Conservation (phyloP, 2,888 invertebrate genomes). For the Drosophila subquinaria region DNA sequence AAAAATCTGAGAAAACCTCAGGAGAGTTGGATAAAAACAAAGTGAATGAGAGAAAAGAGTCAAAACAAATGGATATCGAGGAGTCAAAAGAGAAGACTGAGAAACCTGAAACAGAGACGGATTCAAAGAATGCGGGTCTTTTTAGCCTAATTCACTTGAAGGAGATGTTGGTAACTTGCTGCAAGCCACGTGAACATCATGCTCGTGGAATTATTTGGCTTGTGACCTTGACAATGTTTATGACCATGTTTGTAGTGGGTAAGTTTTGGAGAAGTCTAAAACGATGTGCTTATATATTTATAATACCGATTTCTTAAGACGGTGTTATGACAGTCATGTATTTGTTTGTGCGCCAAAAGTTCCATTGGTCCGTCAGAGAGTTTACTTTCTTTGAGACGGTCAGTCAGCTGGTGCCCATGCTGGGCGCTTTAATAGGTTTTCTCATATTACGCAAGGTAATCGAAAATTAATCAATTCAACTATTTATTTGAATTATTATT, state of each 20-base stretch:
- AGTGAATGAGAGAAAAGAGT: not conserved
- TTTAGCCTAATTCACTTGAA: constrained; percentile 74
- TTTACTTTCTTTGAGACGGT: constrained; percentile 88
- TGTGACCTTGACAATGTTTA: constrained; percentile 79
- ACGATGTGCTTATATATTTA: not conserved
- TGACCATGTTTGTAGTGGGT: constrained; percentile 82
- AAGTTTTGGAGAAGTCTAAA: constrained; percentile 12
- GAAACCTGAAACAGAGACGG: not conserved
- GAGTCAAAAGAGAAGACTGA: constrained; percentile 3
- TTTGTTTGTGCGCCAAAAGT: constrained; percentile 88
- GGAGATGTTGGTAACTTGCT: constrained; percentile 83
- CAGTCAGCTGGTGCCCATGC: constrained; percentile 86
- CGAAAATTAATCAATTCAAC: not conserved
- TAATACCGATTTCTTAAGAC: constrained; percentile 52
- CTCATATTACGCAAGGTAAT: constrained; percentile 86
- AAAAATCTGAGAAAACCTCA: not conserved
- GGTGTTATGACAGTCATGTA: constrained; percentile 87
- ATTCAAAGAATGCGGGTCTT: constrained; percentile 39
- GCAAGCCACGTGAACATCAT: constrained; percentile 78
- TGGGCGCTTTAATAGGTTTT: constrained; percentile 88
- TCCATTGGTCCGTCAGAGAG: constrained; percentile 89
- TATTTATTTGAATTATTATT: too few relatives aligned
- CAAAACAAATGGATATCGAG: not conserved
- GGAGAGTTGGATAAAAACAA: not conserved
- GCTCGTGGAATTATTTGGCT: constrained; percentile 83